Percentiles rank a stretch among this genome's conserved stretches.
These are phyloP conservation scores for Corapipo altera DNA, from an alignment of 2,113 vertebrate species.

Conservation along the genomic window DNA sequence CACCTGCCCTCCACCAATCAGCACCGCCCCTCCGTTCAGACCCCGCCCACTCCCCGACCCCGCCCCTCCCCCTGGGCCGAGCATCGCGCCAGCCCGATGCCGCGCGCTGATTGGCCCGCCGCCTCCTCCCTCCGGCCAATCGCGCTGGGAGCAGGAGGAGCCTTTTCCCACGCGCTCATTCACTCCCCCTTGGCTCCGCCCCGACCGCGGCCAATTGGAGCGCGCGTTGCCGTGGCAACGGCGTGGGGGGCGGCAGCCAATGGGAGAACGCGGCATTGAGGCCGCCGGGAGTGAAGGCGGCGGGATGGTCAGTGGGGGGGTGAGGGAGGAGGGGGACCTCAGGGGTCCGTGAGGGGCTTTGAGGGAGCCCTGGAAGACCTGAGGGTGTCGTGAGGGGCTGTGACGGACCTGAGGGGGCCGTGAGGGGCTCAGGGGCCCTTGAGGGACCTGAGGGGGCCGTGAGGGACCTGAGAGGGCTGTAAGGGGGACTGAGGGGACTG, in stretches of 20 bases:
- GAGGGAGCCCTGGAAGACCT: no score
- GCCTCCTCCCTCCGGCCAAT: neutral
- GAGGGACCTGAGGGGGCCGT: no score
- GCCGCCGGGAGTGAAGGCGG: accelerated
- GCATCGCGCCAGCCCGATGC: slow-evolving; percentile 20
- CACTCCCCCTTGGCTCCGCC: neutral
- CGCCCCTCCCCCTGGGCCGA: neutral
- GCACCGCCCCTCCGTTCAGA: accelerated
- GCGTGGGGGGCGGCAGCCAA: neutral
- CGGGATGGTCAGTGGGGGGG: neutral
- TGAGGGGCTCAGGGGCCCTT: no score
- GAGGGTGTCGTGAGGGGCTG: neutral
- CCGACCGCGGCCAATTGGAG: neutral
- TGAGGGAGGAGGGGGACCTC: neutral
- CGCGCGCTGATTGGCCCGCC: neutral
- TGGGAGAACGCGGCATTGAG: neutral
- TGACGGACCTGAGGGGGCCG: no score
- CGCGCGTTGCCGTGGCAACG: neutral
- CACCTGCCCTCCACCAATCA: accelerated
- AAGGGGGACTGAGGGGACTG: neutral
- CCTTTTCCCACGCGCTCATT: accelerated
- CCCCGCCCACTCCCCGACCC: neutral
- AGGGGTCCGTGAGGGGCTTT: neutral
- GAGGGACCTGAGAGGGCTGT: no score
- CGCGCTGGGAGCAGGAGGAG: neutral